These are phyloP conservation scores for Syritta pipiens DNA, from an alignment of 2,888 invertebrate genomes.

Conservation along the genomic window DNA sequence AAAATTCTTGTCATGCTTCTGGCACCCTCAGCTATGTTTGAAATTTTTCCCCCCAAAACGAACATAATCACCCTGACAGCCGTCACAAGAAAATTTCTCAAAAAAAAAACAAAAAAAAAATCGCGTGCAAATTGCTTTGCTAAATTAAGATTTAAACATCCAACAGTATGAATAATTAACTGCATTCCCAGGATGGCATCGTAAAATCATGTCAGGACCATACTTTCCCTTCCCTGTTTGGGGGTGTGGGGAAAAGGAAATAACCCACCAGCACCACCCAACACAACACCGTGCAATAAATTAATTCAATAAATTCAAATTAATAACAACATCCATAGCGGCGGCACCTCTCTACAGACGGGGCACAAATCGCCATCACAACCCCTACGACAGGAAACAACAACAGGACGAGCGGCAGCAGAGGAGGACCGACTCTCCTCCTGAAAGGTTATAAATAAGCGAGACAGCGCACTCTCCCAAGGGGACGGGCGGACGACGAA, in stretches of 20 bases:
- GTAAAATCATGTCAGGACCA: constrained; percentile 16
- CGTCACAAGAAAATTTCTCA: neutral
- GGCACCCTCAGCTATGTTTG: too few relatives aligned
- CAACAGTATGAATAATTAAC: constrained; percentile 34
- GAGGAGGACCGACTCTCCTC: too few relatives aligned
- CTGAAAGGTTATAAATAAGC: constrained; percentile 32
- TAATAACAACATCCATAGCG: constrained; percentile 49
- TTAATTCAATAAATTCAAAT: constrained; percentile 66
- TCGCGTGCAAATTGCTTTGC: neutral
- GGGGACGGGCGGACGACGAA: too few relatives aligned
- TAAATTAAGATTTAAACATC: constrained; percentile 38
- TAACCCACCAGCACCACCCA: neutral
- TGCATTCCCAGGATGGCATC: constrained; percentile 18
- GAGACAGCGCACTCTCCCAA: neutral
- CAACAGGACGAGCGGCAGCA: too few relatives aligned
- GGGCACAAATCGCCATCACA: constrained; percentile 54
- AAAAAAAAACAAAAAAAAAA: too few relatives aligned
- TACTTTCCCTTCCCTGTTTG: neutral
- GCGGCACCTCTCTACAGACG: constrained; percentile 40
- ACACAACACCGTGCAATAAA: constrained; percentile 33
- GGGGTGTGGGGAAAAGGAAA: too few relatives aligned
- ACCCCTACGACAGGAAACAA: too few relatives aligned
- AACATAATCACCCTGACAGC: neutral
- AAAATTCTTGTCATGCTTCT: too few relatives aligned
- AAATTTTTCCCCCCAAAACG: neutral